These are phyloP conservation scores for Andricus grossulariae DNA, from an alignment of 1,140 invertebrate species.

Conservation along the genomic window DNA sequence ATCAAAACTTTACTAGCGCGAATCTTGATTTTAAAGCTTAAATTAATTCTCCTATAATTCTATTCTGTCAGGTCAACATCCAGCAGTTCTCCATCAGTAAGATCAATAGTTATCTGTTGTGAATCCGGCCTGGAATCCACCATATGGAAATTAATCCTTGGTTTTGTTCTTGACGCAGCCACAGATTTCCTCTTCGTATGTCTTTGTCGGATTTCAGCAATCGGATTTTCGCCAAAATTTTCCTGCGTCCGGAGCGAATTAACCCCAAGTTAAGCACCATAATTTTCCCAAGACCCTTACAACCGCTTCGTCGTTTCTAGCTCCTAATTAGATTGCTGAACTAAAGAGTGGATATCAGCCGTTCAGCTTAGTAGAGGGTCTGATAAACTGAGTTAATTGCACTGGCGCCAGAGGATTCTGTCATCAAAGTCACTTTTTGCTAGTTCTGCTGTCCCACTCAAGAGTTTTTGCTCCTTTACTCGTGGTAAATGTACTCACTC, in stretches of 20 bases:
- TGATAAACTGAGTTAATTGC: constrained; percentile 30
- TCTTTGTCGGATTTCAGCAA: constrained; percentile 21
- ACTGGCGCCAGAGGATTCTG: constrained; percentile 24
- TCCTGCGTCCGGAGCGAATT: constrained; percentile 14
- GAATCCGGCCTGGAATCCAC: too few relatives aligned
- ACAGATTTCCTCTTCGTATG: constrained; percentile 3
- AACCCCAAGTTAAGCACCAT: constrained; percentile 16
- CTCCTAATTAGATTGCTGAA: constrained; percentile 29
- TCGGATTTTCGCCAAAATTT: constrained; percentile 28
- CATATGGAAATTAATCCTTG: not conserved
- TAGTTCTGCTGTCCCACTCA: not conserved
- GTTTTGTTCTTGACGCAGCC: not conserved
- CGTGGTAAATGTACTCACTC: not conserved
- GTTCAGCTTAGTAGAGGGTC: constrained; percentile 17
- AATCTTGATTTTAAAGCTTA: too few relatives aligned
- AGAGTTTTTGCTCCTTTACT: not conserved
- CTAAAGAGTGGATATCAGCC: constrained; percentile 23
- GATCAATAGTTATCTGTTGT: too few relatives aligned
- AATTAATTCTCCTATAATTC: too few relatives aligned
- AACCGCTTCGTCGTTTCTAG: constrained; percentile 13
- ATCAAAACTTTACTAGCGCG: too few relatives aligned
- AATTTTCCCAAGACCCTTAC: constrained; percentile 8
- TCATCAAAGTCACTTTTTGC: constrained; percentile 28
- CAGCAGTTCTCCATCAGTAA: too few relatives aligned
- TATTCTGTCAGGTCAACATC: too few relatives aligned